These are phyloP conservation scores for Drosophila melanosoma DNA, from an alignment of 2,888 invertebrate genomes.

Conservation along the genomic window DNA sequence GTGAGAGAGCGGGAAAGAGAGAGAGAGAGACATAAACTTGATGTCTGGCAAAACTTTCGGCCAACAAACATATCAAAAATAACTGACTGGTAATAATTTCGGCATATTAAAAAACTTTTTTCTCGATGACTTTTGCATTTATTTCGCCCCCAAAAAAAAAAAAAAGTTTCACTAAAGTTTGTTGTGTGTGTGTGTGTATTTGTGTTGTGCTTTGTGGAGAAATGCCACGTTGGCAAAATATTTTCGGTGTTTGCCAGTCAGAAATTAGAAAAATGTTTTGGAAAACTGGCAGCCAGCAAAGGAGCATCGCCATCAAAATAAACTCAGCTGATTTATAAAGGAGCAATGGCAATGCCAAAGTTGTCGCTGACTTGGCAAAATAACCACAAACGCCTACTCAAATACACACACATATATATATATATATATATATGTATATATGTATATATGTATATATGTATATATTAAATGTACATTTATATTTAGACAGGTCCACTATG, in stretches of 20 bases:
- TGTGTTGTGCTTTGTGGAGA: conserved; percentile 40
- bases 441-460: conserved; percentile 10
- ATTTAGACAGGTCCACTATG: conserved; percentile 24
- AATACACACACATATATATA: not conserved
- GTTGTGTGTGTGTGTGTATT: conserved; percentile 23
- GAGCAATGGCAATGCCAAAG: conserved; percentile 32
- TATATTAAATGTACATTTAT: not conserved
- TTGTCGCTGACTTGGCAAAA: conserved; percentile 55
- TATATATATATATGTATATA: not conserved
- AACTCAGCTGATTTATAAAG: conserved; percentile 75
- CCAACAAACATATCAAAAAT: conserved; percentile 78
- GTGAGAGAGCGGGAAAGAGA: not conserved
- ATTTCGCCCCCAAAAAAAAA: conserved; percentile 51
- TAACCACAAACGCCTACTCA: conserved; percentile 17
- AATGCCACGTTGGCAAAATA: conserved; percentile 69
- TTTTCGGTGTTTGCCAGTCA: conserved; percentile 53
- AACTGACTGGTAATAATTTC: conserved; percentile 81
- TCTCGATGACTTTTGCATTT: conserved; percentile 81
- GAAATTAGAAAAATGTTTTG: conserved; percentile 78
- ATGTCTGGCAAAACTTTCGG: conserved; percentile 45
- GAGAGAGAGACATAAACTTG: conserved; percentile 40
- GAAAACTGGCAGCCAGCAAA: conserved; percentile 54
- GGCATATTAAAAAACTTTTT: conserved; percentile 81
- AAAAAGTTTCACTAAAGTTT: conserved; percentile 56
- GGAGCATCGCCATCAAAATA: conserved; percentile 58